phyloP scores from a whole-genome alignment of 2,888 invertebrate species.

The Hermaeophaga mercurialis region DNA sequence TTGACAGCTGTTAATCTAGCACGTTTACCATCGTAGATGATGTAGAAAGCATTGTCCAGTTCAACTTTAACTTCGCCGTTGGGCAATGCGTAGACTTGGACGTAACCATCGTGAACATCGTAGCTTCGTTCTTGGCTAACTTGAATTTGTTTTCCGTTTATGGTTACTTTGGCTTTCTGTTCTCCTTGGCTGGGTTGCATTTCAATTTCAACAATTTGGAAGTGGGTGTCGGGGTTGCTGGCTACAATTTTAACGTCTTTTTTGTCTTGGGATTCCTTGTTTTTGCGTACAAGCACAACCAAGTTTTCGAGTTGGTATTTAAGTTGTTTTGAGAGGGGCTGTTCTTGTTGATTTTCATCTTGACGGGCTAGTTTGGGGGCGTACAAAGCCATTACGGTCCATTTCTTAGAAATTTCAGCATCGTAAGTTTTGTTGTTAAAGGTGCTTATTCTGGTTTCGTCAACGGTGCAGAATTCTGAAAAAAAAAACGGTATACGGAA shows the following conservation, averaged over 20 bases:
- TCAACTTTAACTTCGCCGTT: constrained; percentile 64
- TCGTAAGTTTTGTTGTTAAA: constrained; percentile 70
- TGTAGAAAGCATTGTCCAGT: constrained; percentile 60
- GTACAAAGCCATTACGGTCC: constrained; percentile 68
- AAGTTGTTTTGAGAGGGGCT: constrained; percentile 47
- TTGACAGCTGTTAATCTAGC: constrained; percentile 53
- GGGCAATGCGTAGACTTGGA: constrained; percentile 57
- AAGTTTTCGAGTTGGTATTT: constrained; percentile 51
- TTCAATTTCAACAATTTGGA: constrained; percentile 54
- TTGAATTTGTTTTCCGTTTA: constrained; percentile 56
- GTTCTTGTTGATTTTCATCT: constrained; percentile 44
- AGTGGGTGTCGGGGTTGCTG: constrained; percentile 50
- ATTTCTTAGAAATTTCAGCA: constrained; percentile 58
- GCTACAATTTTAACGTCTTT: constrained; percentile 59
- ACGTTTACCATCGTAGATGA: constrained; percentile 66
- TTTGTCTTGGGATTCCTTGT: constrained; percentile 48
- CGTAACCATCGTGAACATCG: constrained; percentile 53
- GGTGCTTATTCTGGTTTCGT: constrained; percentile 63
- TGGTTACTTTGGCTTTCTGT: constrained; percentile 53
- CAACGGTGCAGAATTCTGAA: constrained; percentile 68
- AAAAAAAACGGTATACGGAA: constrained; percentile 29
- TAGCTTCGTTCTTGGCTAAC: constrained; percentile 46
- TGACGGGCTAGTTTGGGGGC: constrained; percentile 50
- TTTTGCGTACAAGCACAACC: constrained; percentile 56
- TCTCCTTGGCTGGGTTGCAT: constrained; percentile 45